These are phyloP conservation scores for Apodemia zela DNA, from an alignment of 2,888 invertebrate genomes.

Conservation along the genomic window DNA sequence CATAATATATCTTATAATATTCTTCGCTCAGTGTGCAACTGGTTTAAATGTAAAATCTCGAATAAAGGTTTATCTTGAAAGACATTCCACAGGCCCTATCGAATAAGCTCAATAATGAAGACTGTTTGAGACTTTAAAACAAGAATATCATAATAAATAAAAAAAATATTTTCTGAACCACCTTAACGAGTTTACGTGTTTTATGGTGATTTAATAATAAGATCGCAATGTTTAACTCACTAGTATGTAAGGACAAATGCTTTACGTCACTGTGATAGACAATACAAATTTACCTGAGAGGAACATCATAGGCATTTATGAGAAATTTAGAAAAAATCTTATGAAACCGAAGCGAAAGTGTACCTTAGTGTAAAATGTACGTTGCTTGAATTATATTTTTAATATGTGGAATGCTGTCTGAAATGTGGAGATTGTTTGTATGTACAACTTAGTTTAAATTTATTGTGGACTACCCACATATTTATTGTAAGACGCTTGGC, in stretches of 20 bases:
- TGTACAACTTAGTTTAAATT: conserved; percentile 1
- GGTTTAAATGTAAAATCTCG: conserved; percentile 28
- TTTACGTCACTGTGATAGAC: conserved; percentile 78
- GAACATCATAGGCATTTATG: conserved; percentile 64
- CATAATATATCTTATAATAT: not conserved
- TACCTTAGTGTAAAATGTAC: conserved; percentile 19
- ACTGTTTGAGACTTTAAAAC: conserved; percentile 71
- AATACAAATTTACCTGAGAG: conserved; percentile 68
- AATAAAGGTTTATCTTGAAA: conserved; percentile 48
- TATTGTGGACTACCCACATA: conserved; percentile 1
- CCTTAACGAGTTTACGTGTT: conserved; percentile 72
- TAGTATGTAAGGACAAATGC: conserved; percentile 79
- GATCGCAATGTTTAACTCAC: conserved; percentile 73
- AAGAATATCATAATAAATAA: conserved; percentile 56
- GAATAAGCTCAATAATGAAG: conserved; percentile 75
- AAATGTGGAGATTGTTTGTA: not conserved
- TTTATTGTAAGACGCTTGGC: not conserved
- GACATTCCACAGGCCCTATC: conserved; percentile 73
- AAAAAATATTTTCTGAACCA: conserved; percentile 73
- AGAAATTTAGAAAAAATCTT: conserved; percentile 45
- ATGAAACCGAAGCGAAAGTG: conserved; percentile 42
- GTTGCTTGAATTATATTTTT: conserved; percentile 17
- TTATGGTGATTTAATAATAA: conserved; percentile 74
- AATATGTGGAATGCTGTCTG: conserved; percentile 13
- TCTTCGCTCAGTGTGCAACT: conserved; percentile 24